Evolutionary conservation across 2,113 vertebrate genomes (phyloP).

Genomic region (Nibea coibor): DNA sequence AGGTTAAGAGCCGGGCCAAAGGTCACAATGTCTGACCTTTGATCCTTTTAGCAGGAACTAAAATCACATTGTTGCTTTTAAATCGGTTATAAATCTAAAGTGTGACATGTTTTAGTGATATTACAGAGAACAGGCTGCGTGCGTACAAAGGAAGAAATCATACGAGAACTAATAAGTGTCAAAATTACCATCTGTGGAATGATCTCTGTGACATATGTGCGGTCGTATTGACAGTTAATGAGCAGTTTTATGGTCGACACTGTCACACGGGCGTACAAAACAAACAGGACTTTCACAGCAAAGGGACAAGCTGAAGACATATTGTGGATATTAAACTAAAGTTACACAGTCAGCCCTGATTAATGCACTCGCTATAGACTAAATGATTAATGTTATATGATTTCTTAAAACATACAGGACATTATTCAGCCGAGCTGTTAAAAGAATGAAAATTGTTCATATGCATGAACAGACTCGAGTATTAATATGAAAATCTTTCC

Average conservation of each 20-base stretch:
- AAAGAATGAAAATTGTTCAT: conserved; percentile 43
- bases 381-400: conserved; percentile 37
- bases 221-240: not conserved
- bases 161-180: not conserved
- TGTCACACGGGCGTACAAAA: not conserved
- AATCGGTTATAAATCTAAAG: conserved; percentile 3
- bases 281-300: conserved; percentile 5
- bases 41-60: conserved; percentile 12
- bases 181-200: conserved; percentile 9
- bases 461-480: conserved; percentile 44
- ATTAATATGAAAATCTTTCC: conserved; percentile 54
- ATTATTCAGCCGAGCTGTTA: conserved; percentile 51
- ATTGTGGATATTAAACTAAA: conserved; percentile 33
- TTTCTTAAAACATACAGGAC: conserved; percentile 32
- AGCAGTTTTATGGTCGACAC: not conserved
- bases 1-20: not conserved
- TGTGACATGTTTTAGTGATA: conserved; percentile 1
- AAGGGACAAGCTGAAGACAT: not conserved
- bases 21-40: not conserved
- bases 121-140: not conserved
- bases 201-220: conserved; percentile 4
- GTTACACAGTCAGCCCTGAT: conserved; percentile 22
- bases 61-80: conserved; percentile 14
- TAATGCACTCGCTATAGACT: conserved; percentile 19
- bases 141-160: not conserved